These are phyloP conservation scores for Drosophila lini DNA, from an alignment of 1,140 invertebrate species.

Conservation along the genomic window DNA sequence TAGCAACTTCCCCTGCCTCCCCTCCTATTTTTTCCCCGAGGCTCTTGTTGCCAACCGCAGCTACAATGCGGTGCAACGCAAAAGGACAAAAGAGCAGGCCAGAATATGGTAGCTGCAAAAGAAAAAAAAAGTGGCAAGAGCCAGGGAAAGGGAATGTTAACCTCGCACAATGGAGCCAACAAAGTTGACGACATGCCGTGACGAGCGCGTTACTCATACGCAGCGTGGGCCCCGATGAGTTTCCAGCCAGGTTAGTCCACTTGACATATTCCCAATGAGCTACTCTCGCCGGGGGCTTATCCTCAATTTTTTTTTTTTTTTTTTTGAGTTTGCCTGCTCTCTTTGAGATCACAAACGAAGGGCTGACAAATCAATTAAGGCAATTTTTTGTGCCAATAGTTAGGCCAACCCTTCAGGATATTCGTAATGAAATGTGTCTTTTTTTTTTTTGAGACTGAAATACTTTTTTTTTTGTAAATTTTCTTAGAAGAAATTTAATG, in stretches of 20 bases:
- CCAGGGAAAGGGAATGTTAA: conserved; percentile 27
- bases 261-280: conserved; percentile 60
- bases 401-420: background rate
- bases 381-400: background rate
- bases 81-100: conserved; percentile 35
- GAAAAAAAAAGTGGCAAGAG: conserved; percentile 4
- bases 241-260: conserved; percentile 39
- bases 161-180: conserved; percentile 32
- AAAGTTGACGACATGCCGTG: conserved; percentile 50
- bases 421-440: background rate
- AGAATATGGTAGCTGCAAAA: conserved; percentile 9
- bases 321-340: background rate
- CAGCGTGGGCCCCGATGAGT: conserved; percentile 49
- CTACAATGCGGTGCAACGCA: conserved; percentile 60
- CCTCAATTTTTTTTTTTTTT: background rate
- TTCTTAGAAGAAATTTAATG: background rate
- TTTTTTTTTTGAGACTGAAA: background rate
- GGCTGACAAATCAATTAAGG: conserved; percentile 14
- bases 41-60: conserved; percentile 50
- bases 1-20: conserved; percentile 3
- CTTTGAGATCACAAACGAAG: conserved; percentile 10
- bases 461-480: background rate
- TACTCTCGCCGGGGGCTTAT: conserved; percentile 21
- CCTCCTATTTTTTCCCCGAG: background rate
- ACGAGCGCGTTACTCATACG: conserved; percentile 57